Conservation (phyloP, 2,888 invertebrate species). For the Tetheella fluctuosa region DNA sequence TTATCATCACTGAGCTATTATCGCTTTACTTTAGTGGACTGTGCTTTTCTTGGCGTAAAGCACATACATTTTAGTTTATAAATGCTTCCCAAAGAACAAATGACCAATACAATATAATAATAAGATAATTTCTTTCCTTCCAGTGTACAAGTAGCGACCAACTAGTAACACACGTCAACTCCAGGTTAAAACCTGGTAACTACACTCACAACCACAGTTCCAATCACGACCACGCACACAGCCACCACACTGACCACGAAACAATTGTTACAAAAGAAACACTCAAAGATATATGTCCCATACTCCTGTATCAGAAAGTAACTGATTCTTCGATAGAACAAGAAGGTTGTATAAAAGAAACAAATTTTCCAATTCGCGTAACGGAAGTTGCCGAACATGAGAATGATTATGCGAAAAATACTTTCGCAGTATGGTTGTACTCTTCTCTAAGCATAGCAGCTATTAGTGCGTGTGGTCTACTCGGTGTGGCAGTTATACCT, state of each 20-base stretch:
- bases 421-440: conserved; percentile 90
- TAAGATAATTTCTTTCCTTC: conserved; percentile 29
- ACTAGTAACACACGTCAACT: conserved; percentile 71
- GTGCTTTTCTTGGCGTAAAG: too few relatives aligned
- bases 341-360: conserved; percentile 77
- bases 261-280: conserved; percentile 56
- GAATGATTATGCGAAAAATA: conserved; percentile 62
- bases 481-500: conserved; percentile 95
- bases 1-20: too few relatives aligned
- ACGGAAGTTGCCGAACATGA: conserved; percentile 34
- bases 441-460: conserved; percentile 91
- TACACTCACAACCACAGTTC: conserved; percentile 47
- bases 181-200: conserved; percentile 66
- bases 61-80: too few relatives aligned
- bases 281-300: conserved; percentile 86
- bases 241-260: conserved; percentile 47
- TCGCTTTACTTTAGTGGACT: too few relatives aligned
- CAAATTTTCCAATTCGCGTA: conserved; percentile 35
- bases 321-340: conserved; percentile 81
- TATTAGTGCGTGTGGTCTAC: conserved; percentile 93
- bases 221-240: conserved; percentile 31
- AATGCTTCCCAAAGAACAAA: too few relatives aligned
- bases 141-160: conserved; percentile 81
- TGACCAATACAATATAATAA: neutral
- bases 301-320: conserved; percentile 87